Conservation (phyloP, 2,888 invertebrate genomes). For the Cantharis rustica region DNA sequence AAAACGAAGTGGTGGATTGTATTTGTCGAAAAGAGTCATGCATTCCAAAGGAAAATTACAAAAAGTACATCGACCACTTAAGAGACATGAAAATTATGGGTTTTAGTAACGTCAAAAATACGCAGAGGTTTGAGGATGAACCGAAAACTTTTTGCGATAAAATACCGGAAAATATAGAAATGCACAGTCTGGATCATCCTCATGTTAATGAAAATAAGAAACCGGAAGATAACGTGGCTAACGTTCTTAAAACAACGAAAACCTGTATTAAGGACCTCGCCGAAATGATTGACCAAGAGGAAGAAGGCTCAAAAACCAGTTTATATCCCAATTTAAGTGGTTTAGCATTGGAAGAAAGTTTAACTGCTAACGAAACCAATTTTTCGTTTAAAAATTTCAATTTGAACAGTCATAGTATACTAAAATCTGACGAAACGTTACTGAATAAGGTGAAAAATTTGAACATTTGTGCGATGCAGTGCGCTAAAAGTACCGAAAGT, state of each 20-base stretch:
- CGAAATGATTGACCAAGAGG: conserved; percentile 4
- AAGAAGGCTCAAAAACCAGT: neutral
- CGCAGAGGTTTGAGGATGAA: neutral
- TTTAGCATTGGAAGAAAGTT: conserved; percentile 5
- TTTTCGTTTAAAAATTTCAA: neutral
- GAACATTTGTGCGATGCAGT: conserved; percentile 24
- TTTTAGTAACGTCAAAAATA: neutral
- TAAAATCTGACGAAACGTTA: neutral
- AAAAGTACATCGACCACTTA: conserved; percentile 49
- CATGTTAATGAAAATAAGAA: neutral
- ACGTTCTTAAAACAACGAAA: neutral
- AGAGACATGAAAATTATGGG: conserved; percentile 29
- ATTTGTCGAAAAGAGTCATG: conserved; percentile 46
- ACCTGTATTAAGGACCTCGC: neutral
- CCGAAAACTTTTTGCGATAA: neutral
- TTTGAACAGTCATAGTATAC: neutral
- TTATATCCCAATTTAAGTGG: conserved; percentile 18
- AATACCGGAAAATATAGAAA: conserved; percentile 15
- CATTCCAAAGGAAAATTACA: conserved; percentile 50
- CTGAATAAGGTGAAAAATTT: conserved; percentile 34
- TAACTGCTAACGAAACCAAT: neutral
- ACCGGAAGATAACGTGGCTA: neutral
- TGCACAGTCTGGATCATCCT: conserved; percentile 6
- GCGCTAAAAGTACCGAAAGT: neutral
- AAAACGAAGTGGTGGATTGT: conserved; percentile 49